A percentile compares a stretch with the other conserved stretches of the same genome.
Evolutionary conservation across 2,888 invertebrate genomes (phyloP).

Genomic region (Stratiomys singularior): DNA sequence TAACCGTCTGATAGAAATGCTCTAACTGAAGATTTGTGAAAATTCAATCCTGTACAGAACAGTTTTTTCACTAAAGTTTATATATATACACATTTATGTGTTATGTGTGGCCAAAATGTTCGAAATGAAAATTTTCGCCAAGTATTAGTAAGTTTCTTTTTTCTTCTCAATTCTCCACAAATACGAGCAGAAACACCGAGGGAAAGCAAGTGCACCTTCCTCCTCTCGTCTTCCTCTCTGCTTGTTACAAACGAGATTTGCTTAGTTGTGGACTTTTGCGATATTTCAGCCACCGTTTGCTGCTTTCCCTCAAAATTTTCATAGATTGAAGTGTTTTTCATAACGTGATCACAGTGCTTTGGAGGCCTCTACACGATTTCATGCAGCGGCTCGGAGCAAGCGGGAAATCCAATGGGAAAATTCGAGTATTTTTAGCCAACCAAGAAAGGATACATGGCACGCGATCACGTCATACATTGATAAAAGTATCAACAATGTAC

Average conservation of each 20-base stretch:
- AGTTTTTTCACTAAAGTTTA: slow-evolving; percentile 24
- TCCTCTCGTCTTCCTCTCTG: neutral
- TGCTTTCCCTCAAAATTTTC: neutral
- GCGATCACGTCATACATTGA: slow-evolving; percentile 46
- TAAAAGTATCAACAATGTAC: slow-evolving; percentile 34
- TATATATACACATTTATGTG: slow-evolving; percentile 42
- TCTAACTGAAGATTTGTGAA: slow-evolving; percentile 51
- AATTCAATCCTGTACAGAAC: slow-evolving; percentile 47
- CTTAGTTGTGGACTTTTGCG: too few species aligned
- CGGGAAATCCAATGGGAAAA: neutral
- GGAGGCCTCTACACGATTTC: too few species aligned
- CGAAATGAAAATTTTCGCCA: neutral
- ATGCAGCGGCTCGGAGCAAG: too few species aligned
- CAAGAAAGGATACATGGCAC: slow-evolving; percentile 70
- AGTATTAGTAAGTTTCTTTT: slow-evolving; percentile 31
- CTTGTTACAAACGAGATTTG: neutral
- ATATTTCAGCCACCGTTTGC: neutral
- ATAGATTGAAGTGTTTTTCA: too few species aligned
- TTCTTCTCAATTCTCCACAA: too few species aligned
- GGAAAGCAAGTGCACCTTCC: neutral
- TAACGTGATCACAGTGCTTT: too few species aligned
- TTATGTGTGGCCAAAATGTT: slow-evolving; percentile 9
- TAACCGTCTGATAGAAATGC: slow-evolving; percentile 53
- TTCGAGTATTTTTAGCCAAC: slow-evolving; percentile 59
- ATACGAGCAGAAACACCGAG: too few species aligned